Evolutionary conservation across 2,888 invertebrate genomes (phyloP).

Genomic region (Litoditis marina): DNA sequence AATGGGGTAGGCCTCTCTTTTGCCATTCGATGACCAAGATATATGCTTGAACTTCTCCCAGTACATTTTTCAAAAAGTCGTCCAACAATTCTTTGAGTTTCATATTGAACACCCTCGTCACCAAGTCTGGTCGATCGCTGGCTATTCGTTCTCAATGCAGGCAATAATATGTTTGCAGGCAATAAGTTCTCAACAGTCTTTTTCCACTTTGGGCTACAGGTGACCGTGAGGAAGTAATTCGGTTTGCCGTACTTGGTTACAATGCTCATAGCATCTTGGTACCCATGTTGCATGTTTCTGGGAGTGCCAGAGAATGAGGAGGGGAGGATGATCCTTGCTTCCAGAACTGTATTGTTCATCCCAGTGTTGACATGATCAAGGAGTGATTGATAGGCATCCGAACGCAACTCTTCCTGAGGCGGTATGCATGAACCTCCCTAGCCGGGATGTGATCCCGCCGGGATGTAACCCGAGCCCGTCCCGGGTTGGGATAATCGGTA

Average conservation of each 20-base stretch:
- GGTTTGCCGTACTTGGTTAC: constrained; percentile 48
- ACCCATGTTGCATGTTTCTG: constrained; percentile 57
- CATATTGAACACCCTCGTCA: constrained; percentile 46
- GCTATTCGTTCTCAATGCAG: constrained; percentile 29
- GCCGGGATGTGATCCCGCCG: no score
- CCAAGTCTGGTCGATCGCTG: constrained; percentile 49
- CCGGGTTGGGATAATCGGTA: no score
- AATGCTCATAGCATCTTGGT: no score
- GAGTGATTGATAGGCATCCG: constrained; percentile 39
- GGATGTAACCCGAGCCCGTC: no score
- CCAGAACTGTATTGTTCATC: constrained; percentile 25
- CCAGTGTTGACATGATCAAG: no score
- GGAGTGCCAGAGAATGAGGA: constrained; percentile 56
- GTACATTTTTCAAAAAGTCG: constrained; percentile 37
- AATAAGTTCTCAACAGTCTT: constrained; percentile 51
- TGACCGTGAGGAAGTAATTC: constrained; percentile 54
- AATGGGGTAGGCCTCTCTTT: constrained; percentile 59
- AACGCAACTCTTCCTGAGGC: constrained; percentile 45
- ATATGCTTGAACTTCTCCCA: constrained; percentile 40
- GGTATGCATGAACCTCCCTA: no score
- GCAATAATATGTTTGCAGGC: no score
- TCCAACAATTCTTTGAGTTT: constrained; percentile 44
- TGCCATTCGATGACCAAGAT: constrained; percentile 56
- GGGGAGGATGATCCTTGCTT: constrained; percentile 47
- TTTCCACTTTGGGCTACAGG: no score